Percentiles rank a stretch among this genome's conserved stretches.
Evolutionary conservation across 2,797 vertebrate genomes (phyloP).

Genomic region (Poeciliopsis infans): DNA sequence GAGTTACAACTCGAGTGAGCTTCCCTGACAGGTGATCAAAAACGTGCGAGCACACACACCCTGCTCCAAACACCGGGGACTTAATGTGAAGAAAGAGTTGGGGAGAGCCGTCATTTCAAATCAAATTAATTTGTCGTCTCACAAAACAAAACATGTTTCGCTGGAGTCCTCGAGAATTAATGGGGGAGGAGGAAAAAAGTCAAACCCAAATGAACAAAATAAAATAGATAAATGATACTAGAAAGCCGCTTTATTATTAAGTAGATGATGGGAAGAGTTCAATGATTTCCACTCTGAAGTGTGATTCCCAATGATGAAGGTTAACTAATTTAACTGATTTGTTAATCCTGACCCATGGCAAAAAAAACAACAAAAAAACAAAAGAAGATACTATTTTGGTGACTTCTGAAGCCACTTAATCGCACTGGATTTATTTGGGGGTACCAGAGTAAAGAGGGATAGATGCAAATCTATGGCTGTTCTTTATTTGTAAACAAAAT

Average conservation of each 20-base stretch:
- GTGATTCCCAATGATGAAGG: background rate
- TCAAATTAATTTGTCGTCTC: background rate
- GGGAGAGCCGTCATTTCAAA: slow-evolving; percentile 6
- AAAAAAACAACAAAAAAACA: too few relatives aligned
- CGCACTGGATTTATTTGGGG: too few relatives aligned
- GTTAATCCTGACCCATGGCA: too few relatives aligned
- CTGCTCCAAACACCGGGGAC: background rate
- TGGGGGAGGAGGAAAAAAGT: background rate
- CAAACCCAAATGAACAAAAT: background rate
- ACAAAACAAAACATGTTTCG: background rate
- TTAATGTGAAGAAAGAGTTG: slow-evolving; percentile 18
- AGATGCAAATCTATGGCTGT: too few relatives aligned
- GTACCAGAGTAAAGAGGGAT: too few relatives aligned
- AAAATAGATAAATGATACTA: background rate
- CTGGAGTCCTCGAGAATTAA: background rate
- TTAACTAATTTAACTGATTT: background rate
- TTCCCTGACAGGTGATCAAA: slow-evolving; percentile 23
- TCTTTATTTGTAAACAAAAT: too few relatives aligned
- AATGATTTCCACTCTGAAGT: background rate
- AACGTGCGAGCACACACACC: slow-evolving; percentile 11
- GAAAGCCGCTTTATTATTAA: background rate
- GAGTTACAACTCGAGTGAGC: background rate
- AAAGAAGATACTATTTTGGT: too few relatives aligned
- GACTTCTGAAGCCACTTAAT: too few relatives aligned
- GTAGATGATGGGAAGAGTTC: background rate